Evolutionary conservation across 2,113 vertebrate genomes (phyloP), one percentile per base, ranked within the genome.

Genomic region (Ancistrus triradiatus): DNA sequence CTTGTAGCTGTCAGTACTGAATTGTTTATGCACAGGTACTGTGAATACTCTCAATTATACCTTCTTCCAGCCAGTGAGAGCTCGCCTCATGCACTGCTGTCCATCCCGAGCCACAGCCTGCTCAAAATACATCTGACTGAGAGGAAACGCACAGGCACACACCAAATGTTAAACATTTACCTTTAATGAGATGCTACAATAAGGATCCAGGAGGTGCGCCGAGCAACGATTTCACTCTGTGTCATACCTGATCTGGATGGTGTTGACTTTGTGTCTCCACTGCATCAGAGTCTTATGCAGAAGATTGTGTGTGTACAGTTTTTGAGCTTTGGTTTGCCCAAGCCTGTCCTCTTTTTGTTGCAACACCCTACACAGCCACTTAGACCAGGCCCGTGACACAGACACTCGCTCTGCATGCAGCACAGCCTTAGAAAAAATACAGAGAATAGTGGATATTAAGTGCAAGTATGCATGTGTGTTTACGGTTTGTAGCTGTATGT

Each of bases 241-340:
- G 6, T 7, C 11, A 4, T 33, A 88, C 87, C 81, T 76, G 53
- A 72, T 59, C 60, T 65, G 66, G 7, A 81, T 75, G 18, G 67
- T 52, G 2, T 51, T n/a, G 24, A 70, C 66, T 33, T 60, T 19
- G 37, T 87, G 86, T 85, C 83, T 87, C 93, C 92, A 93, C 48
- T 75, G 77, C 1, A 19, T 51, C 64, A 95, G 67, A 0, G 69
- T 74, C 46, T 78, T 83, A 65, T 60, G 72, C 27, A 90, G 84
- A 47, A 90, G 38, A 0, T 3, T 3, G 17, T 2, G 83, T 46
- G 0, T 68, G 77, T 79, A 75, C 18, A 87, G 81, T 4, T 17
- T 2, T 1, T 84, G 81, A 1, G 91, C 92, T 4, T 24, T 72
- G n/a, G 40, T 44, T 56, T 51, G 33, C 77, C 84, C 89, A 55